Percentiles rank a stretch among this genome's conserved stretches.
These are phyloP conservation scores for Onthophagus taurus DNA, from an alignment of 1,140 invertebrate species.

Conservation along the genomic window DNA sequence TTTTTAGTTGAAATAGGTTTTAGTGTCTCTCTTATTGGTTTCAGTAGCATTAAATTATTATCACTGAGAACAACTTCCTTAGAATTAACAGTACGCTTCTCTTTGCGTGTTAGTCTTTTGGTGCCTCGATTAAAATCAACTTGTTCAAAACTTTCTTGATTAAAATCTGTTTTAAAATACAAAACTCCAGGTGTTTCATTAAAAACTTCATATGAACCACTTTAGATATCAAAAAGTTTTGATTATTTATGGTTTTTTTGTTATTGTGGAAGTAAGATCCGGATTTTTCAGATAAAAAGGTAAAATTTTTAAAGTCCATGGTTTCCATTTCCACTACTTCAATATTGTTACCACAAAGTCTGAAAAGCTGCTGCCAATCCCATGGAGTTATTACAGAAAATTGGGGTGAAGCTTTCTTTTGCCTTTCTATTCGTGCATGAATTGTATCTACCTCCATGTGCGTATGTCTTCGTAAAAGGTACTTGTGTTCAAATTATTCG, in stretches of 20 bases:
- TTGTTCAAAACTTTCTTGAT: conserved; percentile 4
- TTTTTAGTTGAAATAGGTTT: too few species aligned
- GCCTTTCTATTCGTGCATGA: conserved; percentile 16
- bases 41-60: too few species aligned
- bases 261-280: conserved; percentile 6
- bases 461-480: conserved; percentile 16
- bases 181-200: neutral
- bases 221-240: conserved; percentile 16
- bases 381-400: conserved; percentile 17
- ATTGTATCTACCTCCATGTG: conserved; percentile 17
- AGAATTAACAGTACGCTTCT: too few species aligned
- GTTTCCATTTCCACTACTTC: conserved; percentile 14
- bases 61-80: too few species aligned
- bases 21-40: too few species aligned
- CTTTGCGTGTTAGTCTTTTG: too few species aligned
- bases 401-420: conserved; percentile 20
- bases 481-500: conserved; percentile 17
- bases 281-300: conserved; percentile 10
- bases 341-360: conserved; percentile 12
- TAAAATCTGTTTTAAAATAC: conserved; percentile 3
- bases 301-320: conserved; percentile 15
- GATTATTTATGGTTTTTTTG: conserved; percentile 10
- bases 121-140: too few species aligned
- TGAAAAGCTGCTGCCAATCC: conserved; percentile 16
- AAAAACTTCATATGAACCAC: conserved; percentile 14